These are phyloP conservation scores for Hippocampus zosterae DNA, from an alignment of 2,113 vertebrate genomes.

Conservation along the genomic window DNA sequence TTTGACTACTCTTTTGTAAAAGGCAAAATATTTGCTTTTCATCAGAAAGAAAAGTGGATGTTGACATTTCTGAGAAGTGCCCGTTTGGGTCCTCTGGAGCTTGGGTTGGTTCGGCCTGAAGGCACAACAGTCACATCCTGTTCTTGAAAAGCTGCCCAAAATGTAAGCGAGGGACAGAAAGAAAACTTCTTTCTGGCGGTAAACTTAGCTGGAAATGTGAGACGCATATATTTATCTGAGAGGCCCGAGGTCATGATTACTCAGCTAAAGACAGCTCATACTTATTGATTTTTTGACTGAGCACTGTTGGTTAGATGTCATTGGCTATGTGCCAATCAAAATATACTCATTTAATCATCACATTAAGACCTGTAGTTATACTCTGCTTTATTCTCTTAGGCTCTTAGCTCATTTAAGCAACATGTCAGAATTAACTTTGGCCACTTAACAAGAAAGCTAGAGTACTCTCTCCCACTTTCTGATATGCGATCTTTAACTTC, in stretches of 20 bases:
- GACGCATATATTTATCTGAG: slow-evolving; percentile 34
- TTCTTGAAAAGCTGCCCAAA: slow-evolving; percentile 35
- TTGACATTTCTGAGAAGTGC: slow-evolving; percentile 10
- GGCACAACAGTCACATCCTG: slow-evolving; percentile 57
- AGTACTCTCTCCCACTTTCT: neutral
- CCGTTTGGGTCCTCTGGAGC: slow-evolving; percentile 7
- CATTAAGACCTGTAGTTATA: slow-evolving; percentile 8
- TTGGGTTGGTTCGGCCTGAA: slow-evolving; percentile 27
- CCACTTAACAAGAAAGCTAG: neutral
- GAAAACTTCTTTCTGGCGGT: neutral
- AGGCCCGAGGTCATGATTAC: slow-evolving; percentile 55
- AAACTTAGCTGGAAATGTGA: slow-evolving; percentile 19
- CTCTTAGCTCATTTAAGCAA: neutral
- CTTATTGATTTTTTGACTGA: slow-evolving; percentile 58
- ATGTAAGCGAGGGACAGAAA: slow-evolving; percentile 13
- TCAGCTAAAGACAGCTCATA: slow-evolving; percentile 52
- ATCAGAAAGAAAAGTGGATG: slow-evolving; percentile 4
- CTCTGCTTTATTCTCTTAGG: neutral
- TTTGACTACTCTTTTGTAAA: neutral
- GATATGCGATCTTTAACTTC: neutral
- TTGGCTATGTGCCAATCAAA: slow-evolving; percentile 33
- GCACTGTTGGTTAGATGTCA: slow-evolving; percentile 46
- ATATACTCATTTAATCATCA: slow-evolving; percentile 51
- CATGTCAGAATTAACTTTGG: neutral
- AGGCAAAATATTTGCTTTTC: slow-evolving; percentile 14